These are phyloP conservation scores for Orchesella cincta DNA, from an alignment of 1,140 invertebrate genomes.

Conservation along the genomic window DNA sequence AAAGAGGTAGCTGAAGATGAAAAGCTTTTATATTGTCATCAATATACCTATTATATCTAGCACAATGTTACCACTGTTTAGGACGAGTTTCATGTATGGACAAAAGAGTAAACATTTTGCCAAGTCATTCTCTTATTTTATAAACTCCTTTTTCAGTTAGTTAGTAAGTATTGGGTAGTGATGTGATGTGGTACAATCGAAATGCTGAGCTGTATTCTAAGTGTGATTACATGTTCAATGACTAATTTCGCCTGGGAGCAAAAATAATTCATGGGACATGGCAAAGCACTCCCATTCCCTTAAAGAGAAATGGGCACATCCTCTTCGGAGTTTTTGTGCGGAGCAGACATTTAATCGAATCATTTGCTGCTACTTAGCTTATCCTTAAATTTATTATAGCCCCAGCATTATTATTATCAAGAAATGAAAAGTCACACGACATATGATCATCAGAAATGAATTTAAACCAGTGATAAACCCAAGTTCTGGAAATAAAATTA, in stretches of 20 bases:
- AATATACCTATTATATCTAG: neutral
- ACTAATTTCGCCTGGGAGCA: constrained; percentile 19
- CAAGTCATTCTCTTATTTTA: constrained; percentile 20
- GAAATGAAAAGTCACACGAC: constrained; percentile 1
- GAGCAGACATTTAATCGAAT: neutral
- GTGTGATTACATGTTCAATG: constrained; percentile 5
- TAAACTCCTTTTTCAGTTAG: no score
- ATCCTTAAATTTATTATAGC: neutral
- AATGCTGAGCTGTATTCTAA: neutral
- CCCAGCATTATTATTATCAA: neutral
- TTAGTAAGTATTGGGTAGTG: no score
- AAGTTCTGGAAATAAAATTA: neutral
- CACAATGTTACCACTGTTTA: neutral
- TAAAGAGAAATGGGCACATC: neutral
- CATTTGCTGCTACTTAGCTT: no score
- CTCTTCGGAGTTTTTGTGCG: neutral
- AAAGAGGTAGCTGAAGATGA: neutral
- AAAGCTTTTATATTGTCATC: neutral
- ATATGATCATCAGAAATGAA: constrained; percentile 3
- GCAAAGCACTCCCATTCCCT: constrained; percentile 15
- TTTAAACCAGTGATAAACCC: neutral
- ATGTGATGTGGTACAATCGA: no score
- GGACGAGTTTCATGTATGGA: neutral
- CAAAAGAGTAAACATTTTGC: neutral
- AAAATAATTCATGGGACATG: neutral